Conservation (phyloP, 2,113 vertebrate genomes). For the Phyllopteryx taeniolatus region DNA sequence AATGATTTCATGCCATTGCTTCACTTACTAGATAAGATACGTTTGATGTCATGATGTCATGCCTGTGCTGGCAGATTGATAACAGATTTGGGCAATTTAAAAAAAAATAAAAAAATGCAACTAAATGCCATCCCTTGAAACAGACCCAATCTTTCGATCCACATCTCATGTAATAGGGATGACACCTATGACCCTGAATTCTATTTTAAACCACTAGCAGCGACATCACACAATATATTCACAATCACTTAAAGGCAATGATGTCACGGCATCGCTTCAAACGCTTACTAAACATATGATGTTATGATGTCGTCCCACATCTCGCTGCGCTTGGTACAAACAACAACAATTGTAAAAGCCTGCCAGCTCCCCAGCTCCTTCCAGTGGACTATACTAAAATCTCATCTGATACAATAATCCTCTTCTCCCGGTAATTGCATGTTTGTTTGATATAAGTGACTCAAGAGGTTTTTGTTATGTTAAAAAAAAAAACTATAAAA, state of each 20-base stretch:
- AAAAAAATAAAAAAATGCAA: too few species aligned
- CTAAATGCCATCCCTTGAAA: not conserved
- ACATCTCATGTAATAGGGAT: not conserved
- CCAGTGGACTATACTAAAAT: not conserved
- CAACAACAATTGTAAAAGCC: not conserved
- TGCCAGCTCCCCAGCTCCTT: not conserved
- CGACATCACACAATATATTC: not conserved
- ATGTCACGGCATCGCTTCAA: not conserved
- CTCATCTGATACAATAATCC: not conserved
- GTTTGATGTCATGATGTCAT: too few species aligned
- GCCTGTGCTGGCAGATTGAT: too few species aligned
- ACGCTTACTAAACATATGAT: not conserved
- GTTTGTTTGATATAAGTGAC: not conserved
- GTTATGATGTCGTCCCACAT: not conserved
- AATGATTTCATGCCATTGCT: too few species aligned
- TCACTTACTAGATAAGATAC: too few species aligned
- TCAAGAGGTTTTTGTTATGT: not conserved
- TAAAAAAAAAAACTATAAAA: too few species aligned
- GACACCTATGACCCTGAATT: not conserved
- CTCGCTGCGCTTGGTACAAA: not conserved
- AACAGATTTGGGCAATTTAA: too few species aligned
- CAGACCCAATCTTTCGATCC: not conserved
- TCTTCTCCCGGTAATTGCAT: not conserved
- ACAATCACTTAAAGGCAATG: not conserved
- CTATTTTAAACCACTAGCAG: not conserved